A percentile compares a stretch with the other conserved stretches of the same genome.
Conservation (phyloP, 2,113 vertebrate genomes). For the Prolemur simus region DNA sequence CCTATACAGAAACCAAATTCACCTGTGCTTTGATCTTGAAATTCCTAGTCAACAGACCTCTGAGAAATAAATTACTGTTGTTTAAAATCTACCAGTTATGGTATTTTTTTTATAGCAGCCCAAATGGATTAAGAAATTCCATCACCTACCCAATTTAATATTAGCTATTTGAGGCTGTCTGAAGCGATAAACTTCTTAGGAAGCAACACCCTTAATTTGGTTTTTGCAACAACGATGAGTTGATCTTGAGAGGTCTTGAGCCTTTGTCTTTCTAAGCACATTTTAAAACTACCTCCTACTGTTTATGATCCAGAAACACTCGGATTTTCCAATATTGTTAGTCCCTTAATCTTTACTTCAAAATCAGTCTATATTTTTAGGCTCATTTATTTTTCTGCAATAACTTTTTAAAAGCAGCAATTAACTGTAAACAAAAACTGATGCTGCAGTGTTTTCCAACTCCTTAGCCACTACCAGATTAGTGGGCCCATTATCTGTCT, state of each 20-base stretch:
- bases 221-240: background rate
- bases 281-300: background rate
- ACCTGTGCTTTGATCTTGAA: background rate
- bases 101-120: background rate
- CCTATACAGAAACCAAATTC: background rate
- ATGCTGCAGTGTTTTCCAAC: background rate
- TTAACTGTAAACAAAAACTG: background rate
- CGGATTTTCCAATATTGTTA: background rate
- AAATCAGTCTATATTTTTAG: background rate
- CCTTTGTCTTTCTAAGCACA: background rate
- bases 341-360: background rate
- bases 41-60: background rate
- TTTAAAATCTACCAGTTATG: background rate
- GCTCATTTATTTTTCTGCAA: background rate
- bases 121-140: background rate
- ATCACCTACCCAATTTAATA: background rate
- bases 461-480: background rate
- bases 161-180: background rate
- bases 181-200: background rate
- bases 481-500: background rate
- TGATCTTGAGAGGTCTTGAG: background rate
- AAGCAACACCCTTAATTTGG: background rate
- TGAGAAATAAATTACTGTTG: background rate
- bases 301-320: background rate
- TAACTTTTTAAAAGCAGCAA: background rate